These are phyloP conservation scores for Drosophila bipectinata DNA, from an alignment of 1,140 invertebrate genomes.

Conservation along the genomic window DNA sequence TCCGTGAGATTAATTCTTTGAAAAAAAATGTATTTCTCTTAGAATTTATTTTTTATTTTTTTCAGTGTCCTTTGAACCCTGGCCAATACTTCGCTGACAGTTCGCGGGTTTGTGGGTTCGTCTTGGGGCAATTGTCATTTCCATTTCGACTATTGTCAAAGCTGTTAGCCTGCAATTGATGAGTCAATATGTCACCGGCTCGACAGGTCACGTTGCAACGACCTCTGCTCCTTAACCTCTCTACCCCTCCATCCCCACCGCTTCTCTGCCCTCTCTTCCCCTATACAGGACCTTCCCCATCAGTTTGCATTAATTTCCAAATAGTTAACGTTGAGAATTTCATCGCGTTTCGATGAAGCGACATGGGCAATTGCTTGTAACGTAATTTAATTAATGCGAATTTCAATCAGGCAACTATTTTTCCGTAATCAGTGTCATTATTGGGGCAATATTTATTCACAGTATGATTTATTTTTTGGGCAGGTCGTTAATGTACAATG, in stretches of 20 bases:
- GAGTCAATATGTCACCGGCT: slow-evolving; percentile 74
- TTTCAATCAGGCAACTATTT: slow-evolving; percentile 16
- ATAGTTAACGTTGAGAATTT: slow-evolving; percentile 36
- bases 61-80: not conserved
- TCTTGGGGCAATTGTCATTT: slow-evolving; percentile 66
- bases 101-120: slow-evolving; percentile 8
- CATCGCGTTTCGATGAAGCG: slow-evolving; percentile 9
- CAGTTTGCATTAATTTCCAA: slow-evolving; percentile 24
- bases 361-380: slow-evolving; percentile 31
- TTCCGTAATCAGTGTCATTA: slow-evolving; percentile 9
- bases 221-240: slow-evolving; percentile 8
- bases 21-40: not conserved
- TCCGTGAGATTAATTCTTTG: too few relatives aligned
- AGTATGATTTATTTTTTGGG: slow-evolving; percentile 14
- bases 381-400: slow-evolving; percentile 45
- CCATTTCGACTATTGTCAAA: slow-evolving; percentile 63
- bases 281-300: not conserved
- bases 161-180: slow-evolving; percentile 68
- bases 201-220: slow-evolving; percentile 67
- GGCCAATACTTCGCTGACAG: not conserved
- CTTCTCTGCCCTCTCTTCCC: too few relatives aligned
- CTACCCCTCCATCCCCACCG: not conserved
- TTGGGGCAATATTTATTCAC: not conserved
- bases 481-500: not conserved
- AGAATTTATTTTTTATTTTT: slow-evolving; percentile 6